Evolutionary conservation across 2,113 vertebrate species (phyloP), one percentile per base, ranked within the genome.

Genomic region (Psophia crepitans): DNA sequence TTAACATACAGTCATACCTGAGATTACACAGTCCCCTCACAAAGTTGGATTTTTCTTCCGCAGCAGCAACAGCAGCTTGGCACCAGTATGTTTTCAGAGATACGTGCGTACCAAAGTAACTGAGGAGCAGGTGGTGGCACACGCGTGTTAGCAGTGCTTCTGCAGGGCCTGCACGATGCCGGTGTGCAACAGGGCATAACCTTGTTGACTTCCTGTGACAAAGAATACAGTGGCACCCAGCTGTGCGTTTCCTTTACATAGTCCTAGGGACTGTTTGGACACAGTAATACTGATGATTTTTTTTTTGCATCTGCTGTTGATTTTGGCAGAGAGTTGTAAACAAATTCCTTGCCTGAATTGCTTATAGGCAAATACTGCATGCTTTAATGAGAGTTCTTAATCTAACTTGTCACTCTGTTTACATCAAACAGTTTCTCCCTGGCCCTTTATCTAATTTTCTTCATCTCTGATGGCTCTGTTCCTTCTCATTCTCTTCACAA

Each of bases 351-450:
- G 73, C 84, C 69, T 92, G 61, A 73, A 76, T 91, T 58, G 97
- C 95, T 93, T 76, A 57, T 76, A 70, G 94, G 96, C 96, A 92
- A 92, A 92, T 91, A 64, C 65, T 94, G 73, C 91, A 84, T 41
- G 84, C 86, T 95, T 96, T 97, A 95, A 97, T 95, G 90, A 89
- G 87, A 93, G 92, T 91, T 92, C 90, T 92, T 97, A 87, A 96
- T 96, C 87, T 90, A 84, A 74, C 92, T 95, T 96, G 95, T 93
- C 94, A 93, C 80, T 96, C 74, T 87, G 73, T 93, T 90, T 95
- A 93, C 97, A 97, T 95, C 94, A 97, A 97, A 97, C 95, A 89
- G 92, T 91, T 97, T 92, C 95, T 92, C 93, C 92, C 88, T 89
- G 89, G 83, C 81, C 84, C 73, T 82, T 87, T 97, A 96, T 95